Evolutionary conservation across 2,113 vertebrate species (phyloP), one percentile per base, ranked within the genome.

Genomic region (Tupaia chinensis): DNA sequence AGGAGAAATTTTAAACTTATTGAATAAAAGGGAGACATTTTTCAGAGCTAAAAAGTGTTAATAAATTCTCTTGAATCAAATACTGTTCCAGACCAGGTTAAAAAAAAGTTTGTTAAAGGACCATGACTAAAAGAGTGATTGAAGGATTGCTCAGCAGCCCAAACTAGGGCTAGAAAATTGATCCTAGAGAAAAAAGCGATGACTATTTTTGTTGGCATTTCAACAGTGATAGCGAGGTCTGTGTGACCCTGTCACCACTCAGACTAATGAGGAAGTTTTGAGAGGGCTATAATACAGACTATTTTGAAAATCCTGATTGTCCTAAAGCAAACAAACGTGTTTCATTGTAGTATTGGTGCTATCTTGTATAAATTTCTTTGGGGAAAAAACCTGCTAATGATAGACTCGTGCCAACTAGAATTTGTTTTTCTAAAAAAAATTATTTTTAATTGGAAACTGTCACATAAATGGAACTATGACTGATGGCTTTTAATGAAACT

Each of bases 111-210:
- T 92, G 61, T 83, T 93, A 82, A 92, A 76, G 79, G 56, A 74
- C 8, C 20, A 44, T 16, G 34, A 56, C 86, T 69, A 32, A 91
- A 94, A 68, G 27, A 86, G n/a, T 87, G 86, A 91, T 19, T 77
- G 79, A 96, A 69, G 83, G 65, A 92, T 95, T 53, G 73, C 80
- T 86, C 8, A 91, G 27, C 23, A 79, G n/a, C 16, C 69, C 91
- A 81, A 96, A 73, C n/a, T 76, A 86, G 66, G 91, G 69, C 78
- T 96, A 79, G 32, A 91, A 94, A 94, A 95, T 83, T 97, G 93
- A 96, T 83, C 69, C 79, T 79, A 29, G 66, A 93, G 77, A 90
- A 96, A 87, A 96, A 94, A 85, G 27, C 58, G 95, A 89, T 89
- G 86, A 93, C 29, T 89, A 79, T 91, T 96, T 97, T 89, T 88